Evolutionary conservation across 2,888 invertebrate genomes (phyloP), one percentile per base, ranked within the genome.

Genomic region (Microctonus hyperodae): DNA sequence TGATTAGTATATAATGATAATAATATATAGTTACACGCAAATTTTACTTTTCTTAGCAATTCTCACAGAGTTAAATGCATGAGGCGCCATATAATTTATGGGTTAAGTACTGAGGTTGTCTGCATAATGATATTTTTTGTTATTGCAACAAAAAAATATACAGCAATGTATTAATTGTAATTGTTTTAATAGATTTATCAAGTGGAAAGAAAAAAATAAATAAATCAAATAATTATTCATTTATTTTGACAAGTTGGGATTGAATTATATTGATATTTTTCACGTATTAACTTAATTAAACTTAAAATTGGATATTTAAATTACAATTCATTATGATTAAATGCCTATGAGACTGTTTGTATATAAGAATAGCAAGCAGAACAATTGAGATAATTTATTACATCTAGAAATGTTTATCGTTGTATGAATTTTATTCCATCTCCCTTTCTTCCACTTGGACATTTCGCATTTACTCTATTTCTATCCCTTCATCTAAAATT

Each of bases 31-130:
- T 60, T 65, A 60, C 65, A 57, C 57, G 65, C 53, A 53, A 57
- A 65, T 65, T 60, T 60, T 55, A 65, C 65, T 33, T 65, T 33
- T 28, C 60, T 22, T 53, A 33, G 59, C 28, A 59, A 40, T 65
- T 60, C 65, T 65, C 48, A 55, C 44, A 40, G 40, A 65, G 35
- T 60, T 44, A 55, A 55, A 65, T 23, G 25, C 40, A 55, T 55
- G 28, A 55, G 65, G 65, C 65, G 61, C 61, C 61, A 51, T 31
- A 25, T 60, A 65, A 55, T 65, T 65, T 40, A 13, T n/a, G 31
- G 48, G 16, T 60, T 28, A 20, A 60, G 59, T 44, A 40, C 59
- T 28, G 40, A 44, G 28, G 31, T 28, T 25, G 44, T 48, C 16
- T 44, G 31, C 48, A 59, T 59, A n/a, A 44, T 37, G 25, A 13